These are phyloP conservation scores for Otolemur crassicaudatus DNA, from an alignment of 2,797 vertebrate species.

Conservation along the genomic window DNA sequence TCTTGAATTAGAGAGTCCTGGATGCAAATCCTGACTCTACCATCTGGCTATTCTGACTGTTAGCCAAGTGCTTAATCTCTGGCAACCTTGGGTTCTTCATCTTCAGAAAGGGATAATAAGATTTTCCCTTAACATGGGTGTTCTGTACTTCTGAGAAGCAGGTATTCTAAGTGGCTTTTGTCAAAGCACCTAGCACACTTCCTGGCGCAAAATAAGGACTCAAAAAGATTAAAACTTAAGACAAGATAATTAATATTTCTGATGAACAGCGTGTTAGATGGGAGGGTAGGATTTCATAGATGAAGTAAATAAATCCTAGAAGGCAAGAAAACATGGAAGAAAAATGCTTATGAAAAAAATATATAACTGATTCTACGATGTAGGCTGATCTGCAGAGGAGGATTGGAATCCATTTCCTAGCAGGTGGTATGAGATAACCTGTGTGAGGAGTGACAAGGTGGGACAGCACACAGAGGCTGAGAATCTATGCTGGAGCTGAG, in stretches of 20 bases:
- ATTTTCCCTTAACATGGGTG: neutral
- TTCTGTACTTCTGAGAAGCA: neutral
- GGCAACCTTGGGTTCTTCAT: neutral
- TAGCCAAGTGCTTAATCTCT: neutral
- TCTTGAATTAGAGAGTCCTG: neutral
- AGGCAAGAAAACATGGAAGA: neutral
- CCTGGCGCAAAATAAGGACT: neutral
- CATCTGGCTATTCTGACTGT: neutral
- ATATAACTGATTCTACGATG: neutral
- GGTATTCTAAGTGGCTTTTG: neutral
- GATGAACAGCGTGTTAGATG: neutral
- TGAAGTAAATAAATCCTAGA: neutral
- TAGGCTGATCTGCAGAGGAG: neutral
- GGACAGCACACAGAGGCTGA: accelerated
- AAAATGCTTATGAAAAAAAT: neutral
- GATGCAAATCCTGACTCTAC: neutral
- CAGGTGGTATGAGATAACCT: neutral
- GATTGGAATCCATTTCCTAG: neutral
- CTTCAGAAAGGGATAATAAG: neutral
- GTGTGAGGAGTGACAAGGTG: neutral
- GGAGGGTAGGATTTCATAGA: neutral
- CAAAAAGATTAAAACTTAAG: neutral
- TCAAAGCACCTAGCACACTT: neutral
- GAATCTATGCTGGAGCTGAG: accelerated
- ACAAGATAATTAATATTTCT: neutral